Base-by-base conservation (phyloP, 2,797 vertebrate species). In the Sebastes minor region DNA sequence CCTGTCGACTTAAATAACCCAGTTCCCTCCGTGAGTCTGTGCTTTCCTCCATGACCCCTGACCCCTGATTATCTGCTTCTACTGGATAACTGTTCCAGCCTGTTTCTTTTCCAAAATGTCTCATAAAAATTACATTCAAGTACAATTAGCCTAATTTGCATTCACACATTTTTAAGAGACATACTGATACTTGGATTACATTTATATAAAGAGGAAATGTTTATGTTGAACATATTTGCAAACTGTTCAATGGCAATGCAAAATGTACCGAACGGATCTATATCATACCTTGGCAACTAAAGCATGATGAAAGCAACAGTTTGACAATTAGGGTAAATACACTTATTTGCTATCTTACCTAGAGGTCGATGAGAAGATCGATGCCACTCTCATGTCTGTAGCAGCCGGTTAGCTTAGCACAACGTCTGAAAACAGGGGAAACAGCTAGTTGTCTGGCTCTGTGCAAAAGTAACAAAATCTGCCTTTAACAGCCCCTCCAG, bases 1-100 rank as follows among this genome's bases (percentile, higher is more conserved):
- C 76, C 83, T 76, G 82, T 84, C 84, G 72, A 22, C 57, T 66
- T 88, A 57, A 84, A 89, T 83, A 84, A 84, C 75, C 70, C 67
- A 70, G 80, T 80, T 88, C 85, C 78, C 78, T 88, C 70, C 78
- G 33, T 63, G 69, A 78, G 72, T 69, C 76, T 23, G 57, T 60
- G 60, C 74, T 71, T 74, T 77, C 57, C 74, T 80, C 69, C 14
- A 8, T 42, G 33, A 16, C 18, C 13, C 32, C n/a, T 63, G 74
- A 78, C 67, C 46, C 46, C 67, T 49, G 49, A 49, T 28, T 67
- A 27, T 73, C 30, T 66, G 57, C 33, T 23, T 75, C n/a, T 28
- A 55, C 76, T 76, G 59, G 28, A 71, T 59, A 38, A 61, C 60
- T 69, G 53, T 38, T 62, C 23, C 28, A 52, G 12, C 12, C 25